phyloP scores from a whole-genome alignment of 2,797 vertebrate species.

The Tadarida brasiliensis region DNA sequence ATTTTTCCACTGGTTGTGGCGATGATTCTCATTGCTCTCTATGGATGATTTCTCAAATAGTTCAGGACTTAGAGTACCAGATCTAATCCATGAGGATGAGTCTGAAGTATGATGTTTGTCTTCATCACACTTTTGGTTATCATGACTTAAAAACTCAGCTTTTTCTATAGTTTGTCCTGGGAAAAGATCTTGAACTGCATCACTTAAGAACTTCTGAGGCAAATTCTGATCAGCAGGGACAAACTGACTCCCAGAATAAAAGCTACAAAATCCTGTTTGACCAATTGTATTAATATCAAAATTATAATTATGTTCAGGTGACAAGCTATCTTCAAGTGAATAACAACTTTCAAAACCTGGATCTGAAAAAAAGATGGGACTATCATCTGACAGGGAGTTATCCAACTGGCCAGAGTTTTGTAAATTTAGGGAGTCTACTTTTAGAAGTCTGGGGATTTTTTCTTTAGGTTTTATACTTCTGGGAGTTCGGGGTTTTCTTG shows the following conservation, averaged over 20 bases:
- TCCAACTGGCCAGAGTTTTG: slow-evolving; percentile 87
- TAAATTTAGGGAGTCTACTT: slow-evolving; percentile 89
- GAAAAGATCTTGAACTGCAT: slow-evolving; percentile 93
- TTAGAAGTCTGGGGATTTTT: slow-evolving; percentile 88
- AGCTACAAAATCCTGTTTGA: slow-evolving; percentile 95
- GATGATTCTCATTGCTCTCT: slow-evolving; percentile 88
- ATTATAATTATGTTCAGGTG: slow-evolving; percentile 96
- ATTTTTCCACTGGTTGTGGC: slow-evolving; percentile 87
- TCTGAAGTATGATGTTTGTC: slow-evolving; percentile 85
- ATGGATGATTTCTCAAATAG: slow-evolving; percentile 91
- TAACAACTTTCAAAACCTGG: slow-evolving; percentile 96
- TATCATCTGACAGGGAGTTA: slow-evolving; percentile 89
- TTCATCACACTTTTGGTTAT: slow-evolving; percentile 86
- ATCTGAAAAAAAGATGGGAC: slow-evolving; percentile 92
- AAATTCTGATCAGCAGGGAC: slow-evolving; percentile 97
- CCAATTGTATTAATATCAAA: slow-evolving; percentile 98
- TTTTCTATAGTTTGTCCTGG: slow-evolving; percentile 87
- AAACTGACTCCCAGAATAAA: slow-evolving; percentile 97
- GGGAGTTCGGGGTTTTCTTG: slow-evolving; percentile 91
- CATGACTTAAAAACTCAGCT: slow-evolving; percentile 86
- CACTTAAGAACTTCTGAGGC: slow-evolving; percentile 97
- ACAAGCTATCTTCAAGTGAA: slow-evolving; percentile 97
- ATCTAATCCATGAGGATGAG: slow-evolving; percentile 87
- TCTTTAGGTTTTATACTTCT: slow-evolving; percentile 89
- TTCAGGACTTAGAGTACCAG: slow-evolving; percentile 91